These are phyloP conservation scores for Echeneis naucrates DNA, from an alignment of 2,797 vertebrate genomes.

Conservation along the genomic window DNA sequence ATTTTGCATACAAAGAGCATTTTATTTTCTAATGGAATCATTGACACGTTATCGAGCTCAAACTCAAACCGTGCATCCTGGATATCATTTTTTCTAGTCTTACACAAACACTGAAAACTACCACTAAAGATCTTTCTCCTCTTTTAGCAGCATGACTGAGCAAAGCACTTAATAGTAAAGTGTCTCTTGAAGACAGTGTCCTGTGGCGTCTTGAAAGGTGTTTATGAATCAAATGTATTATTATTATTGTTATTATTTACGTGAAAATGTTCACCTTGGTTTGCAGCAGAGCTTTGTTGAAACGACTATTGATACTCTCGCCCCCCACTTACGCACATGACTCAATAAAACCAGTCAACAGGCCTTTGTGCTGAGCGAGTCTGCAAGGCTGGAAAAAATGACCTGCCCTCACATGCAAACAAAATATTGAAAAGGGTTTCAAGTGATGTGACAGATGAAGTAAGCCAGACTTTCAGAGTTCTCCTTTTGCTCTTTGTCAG, in stretches of 20 bases:
- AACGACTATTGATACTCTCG: conserved; percentile 31
- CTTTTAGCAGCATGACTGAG: not conserved
- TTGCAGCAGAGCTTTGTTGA: conserved; percentile 34
- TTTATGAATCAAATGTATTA: too few species aligned
- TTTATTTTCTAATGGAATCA: not conserved
- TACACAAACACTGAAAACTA: not conserved
- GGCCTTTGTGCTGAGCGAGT: conserved; percentile 46
- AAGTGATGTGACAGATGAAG: conserved; percentile 66
- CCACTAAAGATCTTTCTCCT: not conserved
- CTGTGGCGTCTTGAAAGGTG: too few species aligned
- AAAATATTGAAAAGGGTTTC: conserved; percentile 67
- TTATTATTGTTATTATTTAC: too few species aligned
- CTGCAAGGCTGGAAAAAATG: conserved; percentile 53
- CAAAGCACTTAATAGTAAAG: too few species aligned
- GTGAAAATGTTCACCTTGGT: conserved; percentile 31
- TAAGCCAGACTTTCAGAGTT: conserved; percentile 61
- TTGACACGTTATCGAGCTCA: not conserved
- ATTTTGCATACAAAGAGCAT: not conserved
- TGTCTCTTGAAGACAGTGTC: too few species aligned
- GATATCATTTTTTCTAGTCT: not conserved
- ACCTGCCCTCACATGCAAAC: conserved; percentile 53
- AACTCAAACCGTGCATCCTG: not conserved
- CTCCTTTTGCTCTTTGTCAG: conserved; percentile 59
- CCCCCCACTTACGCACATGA: not conserved
- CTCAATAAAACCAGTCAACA: conserved; percentile 37